Base-by-base conservation (phyloP, 2,113 vertebrate genomes). In the Silurus meridionalis region DNA sequence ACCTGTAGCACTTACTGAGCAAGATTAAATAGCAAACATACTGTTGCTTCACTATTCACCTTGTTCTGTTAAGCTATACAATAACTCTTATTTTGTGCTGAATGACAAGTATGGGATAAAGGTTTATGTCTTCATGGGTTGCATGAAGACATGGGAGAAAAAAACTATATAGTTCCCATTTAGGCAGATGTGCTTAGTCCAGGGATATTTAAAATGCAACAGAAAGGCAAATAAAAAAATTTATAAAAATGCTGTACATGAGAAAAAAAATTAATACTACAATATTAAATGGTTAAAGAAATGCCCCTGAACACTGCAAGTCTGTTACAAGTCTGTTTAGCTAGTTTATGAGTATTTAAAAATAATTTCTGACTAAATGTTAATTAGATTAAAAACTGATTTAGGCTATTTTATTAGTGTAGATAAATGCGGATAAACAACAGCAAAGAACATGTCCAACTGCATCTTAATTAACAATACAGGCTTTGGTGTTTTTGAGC, bases 41-140 rank as follows among this genome's bases (percentile, higher is more conserved):
- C n/a, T 83, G 69, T 72, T 23, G 60, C 25, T 69, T 61, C 79
- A 69, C 82, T 84, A 61, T 46, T 25, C 58, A 84, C 37, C 60
- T 82, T 13, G 69, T 28, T 78, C 80, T 84, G 64, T 75, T 28
- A 13, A 21, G 80, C 64, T 60, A 80, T 86, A 86, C 57, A 55
- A 81, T 83, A 67, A 81, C 61, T 87, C 37, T 19, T 61, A 71
- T 71, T 87, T 25, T 84, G 67, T 81, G 69, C 75, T 82, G 77
- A 80, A 75, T 74, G 79, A 60, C 63, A 17, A 46, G 21, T 13
- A 10, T 37, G 63, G 17, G 53, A 80, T 83, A 69, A 77, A 72
- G 75, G 10, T 83, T 85, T 84, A 79, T 83, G 37, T 84, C 5
- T 19, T 28, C 23, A 58, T 50, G 50, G 81, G 67, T n/a, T 72